phyloP scores from a whole-genome alignment of 2,797 vertebrate species.

The Streptopelia turtur region DNA sequence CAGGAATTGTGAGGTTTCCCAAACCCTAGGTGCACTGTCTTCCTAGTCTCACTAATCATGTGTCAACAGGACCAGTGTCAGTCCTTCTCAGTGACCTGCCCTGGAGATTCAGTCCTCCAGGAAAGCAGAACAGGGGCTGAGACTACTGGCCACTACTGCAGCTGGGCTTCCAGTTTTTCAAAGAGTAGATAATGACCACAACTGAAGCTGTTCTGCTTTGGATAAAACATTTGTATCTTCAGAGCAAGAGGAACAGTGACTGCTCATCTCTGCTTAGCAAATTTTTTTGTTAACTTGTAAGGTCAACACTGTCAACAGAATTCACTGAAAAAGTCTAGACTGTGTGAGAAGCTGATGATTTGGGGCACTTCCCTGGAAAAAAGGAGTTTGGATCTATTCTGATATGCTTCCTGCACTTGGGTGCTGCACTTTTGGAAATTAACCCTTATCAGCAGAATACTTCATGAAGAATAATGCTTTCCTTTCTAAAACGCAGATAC shows the following conservation, averaged over 20 bases:
- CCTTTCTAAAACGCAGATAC: background rate
- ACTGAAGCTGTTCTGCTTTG: background rate
- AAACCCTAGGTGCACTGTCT: background rate
- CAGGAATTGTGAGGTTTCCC: background rate
- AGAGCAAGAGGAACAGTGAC: background rate
- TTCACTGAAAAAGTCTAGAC: background rate
- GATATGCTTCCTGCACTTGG: background rate
- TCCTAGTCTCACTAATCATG: background rate
- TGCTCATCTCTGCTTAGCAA: background rate
- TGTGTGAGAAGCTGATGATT: background rate
- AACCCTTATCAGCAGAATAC: background rate
- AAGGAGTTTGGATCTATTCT: background rate
- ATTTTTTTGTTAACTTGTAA: background rate
- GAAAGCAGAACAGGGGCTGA: background rate
- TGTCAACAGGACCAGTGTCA: background rate
- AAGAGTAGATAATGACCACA: background rate
- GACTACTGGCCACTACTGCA: background rate
- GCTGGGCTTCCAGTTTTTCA: background rate
- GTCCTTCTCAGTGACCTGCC: background rate
- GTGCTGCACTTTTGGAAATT: background rate
- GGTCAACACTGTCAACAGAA: background rate
- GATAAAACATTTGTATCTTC: background rate
- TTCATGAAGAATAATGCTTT: background rate
- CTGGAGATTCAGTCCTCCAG: background rate
- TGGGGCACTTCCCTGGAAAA: background rate